These are phyloP conservation scores for Neopipo cinnamomea DNA, from an alignment of 2,113 vertebrate species.

Conservation along the genomic window DNA sequence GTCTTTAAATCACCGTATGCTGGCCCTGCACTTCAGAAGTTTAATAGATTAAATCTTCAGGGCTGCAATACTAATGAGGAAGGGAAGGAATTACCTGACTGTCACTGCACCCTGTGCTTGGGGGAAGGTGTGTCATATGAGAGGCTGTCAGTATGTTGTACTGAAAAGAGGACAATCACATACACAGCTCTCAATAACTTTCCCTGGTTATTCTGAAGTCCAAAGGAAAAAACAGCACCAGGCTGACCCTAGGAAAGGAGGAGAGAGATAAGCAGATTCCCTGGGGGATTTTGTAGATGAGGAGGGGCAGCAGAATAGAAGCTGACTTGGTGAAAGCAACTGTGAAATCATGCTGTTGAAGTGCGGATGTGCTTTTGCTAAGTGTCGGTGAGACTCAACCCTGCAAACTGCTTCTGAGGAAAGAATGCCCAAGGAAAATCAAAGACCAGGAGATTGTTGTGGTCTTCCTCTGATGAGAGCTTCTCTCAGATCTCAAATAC, in stretches of 20 bases:
- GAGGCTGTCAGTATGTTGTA: rapidly evolving
- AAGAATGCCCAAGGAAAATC: background rate
- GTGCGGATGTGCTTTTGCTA: background rate
- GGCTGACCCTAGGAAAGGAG: background rate
- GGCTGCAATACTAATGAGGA: background rate
- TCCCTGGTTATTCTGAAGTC: background rate
- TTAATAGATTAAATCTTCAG: background rate
- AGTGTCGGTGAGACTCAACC: background rate
- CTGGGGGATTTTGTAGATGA: background rate
- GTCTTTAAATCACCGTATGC: background rate
- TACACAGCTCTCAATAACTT: background rate
- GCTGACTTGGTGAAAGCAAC: background rate
- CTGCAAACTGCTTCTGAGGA: background rate
- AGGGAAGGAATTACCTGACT: background rate
- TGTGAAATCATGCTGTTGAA: background rate
- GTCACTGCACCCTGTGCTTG: background rate
- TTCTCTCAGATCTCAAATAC: background rate
- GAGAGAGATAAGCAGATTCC: background rate
- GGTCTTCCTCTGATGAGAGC: background rate
- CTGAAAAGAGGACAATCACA: too few relatives aligned
- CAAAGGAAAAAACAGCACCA: background rate
- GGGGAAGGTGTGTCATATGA: background rate
- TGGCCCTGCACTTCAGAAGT: background rate
- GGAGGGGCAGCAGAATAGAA: background rate
- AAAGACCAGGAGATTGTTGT: background rate